Percentiles rank a stretch among this genome's conserved stretches.
These are phyloP conservation scores for Otolemur crassicaudatus DNA, from an alignment of 2,797 vertebrate species.

Conservation along the genomic window DNA sequence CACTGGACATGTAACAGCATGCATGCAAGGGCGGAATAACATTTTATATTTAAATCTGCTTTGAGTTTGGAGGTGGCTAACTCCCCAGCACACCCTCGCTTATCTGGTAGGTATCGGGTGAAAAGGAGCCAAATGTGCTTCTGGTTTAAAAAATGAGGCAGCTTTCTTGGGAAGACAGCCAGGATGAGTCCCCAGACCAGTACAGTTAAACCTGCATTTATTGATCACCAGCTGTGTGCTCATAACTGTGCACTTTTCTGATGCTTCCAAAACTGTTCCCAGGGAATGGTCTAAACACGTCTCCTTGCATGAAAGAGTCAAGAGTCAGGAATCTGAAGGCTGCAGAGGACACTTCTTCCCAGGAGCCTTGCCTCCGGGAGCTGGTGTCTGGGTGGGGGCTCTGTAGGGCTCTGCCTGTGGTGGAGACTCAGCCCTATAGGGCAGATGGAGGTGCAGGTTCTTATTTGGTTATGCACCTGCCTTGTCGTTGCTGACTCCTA, in stretches of 20 bases:
- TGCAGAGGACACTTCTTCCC: rapidly evolving
- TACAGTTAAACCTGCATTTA: neutral
- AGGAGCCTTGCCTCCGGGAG: neutral
- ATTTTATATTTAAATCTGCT: neutral
- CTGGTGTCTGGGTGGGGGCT: neutral
- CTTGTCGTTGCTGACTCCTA: neutral
- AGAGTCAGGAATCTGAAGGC: neutral
- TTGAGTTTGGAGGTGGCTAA: neutral
- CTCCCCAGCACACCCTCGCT: neutral
- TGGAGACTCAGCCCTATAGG: neutral
- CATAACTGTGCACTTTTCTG: neutral
- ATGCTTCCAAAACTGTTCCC: neutral
- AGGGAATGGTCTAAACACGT: neutral
- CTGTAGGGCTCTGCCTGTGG: neutral
- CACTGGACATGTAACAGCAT: rapidly evolving
- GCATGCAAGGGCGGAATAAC: neutral
- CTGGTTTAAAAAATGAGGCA: neutral
- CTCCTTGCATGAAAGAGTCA: neutral
- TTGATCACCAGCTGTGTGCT: neutral
- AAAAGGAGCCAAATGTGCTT: neutral
- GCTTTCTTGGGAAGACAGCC: neutral
- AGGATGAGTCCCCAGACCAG: neutral
- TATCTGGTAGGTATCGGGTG: no score
- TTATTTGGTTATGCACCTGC: neutral
- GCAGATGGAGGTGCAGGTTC: neutral